Evolutionary conservation across 2,113 vertebrate species (phyloP), one percentile per base, ranked within the genome.

Genomic region (Nestor notabilis): DNA sequence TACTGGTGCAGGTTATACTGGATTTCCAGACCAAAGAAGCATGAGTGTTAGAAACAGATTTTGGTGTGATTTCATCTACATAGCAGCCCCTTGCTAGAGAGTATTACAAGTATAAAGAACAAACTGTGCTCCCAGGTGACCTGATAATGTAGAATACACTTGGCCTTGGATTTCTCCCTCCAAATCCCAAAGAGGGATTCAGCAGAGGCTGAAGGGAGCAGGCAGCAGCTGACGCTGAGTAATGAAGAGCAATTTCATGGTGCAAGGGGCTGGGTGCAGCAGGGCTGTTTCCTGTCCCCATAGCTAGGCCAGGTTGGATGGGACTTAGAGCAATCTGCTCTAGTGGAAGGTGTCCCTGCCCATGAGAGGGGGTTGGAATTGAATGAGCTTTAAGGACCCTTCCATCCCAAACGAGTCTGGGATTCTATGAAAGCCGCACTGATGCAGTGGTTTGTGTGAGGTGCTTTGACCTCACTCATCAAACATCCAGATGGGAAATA

Each of bases 401-500:
- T 24, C 56, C 33, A 58, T 16, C 33, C 56, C 21, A 35, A 58
- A 35, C n/a, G 33, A 10, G 5, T 24, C 56, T 35, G 56, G 39
- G 39, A 23, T 24, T 35, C 56, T 58, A 14, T 58, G 56, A 58
- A 23, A 58, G 56, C 75, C 2, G 1, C 25, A 0, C 56, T 79
- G 93, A 49, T 6, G 5, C 4, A 2, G 1, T n/a, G 80, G 19
- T 37, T 81, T 63, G 47, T 39, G 83, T 61, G 74, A 9, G 2
- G 3, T n/a, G 2, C 69, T 25, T 14, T 89, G 93, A 87, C 69
- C 76, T 86, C 0, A 1, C 55, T 89, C 80, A 28, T 0, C 29
- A 10, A 76, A 85, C 66, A 65, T n/a, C 66, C 76, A 49, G 93
- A 77, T 83, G 87, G 87, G 69, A 82, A 77, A 70, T 72, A 87